Base-by-base conservation (phyloP, 2,797 vertebrate genomes). In the Florisuga fusca region DNA sequence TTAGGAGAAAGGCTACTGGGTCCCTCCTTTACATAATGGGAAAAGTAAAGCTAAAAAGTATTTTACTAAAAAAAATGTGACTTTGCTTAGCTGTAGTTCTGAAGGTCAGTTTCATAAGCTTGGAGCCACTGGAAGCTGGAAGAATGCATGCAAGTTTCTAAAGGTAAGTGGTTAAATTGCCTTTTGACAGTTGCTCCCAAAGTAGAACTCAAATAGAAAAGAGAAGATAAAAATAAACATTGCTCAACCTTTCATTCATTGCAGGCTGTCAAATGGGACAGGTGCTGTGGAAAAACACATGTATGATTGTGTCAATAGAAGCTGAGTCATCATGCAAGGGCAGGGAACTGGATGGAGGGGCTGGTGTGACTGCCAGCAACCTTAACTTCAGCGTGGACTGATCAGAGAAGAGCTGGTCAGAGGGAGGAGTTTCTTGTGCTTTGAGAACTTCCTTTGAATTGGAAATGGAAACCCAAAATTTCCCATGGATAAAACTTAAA, bases 161-260 rank as follows among this genome's bases (percentile, higher is more conserved):
- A 46, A 89, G 83, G 62, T 59, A 69, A 84, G n/a, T 19, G 27
- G 64, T 69, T 90, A 93, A 89, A 62, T 71, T 63, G 8, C 38
- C 57, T 82, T 84, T 78, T 87, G 71, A 76, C 55, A 87, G 71
- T 75, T 84, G 72, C 51, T 62, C 82, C 27, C 74, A 74, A 89
- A 93, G 58, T 45, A 78, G 46, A 85, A 29, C 62, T 91, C 79
- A 77, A 87, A 83, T n/a, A 80, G 55, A 94, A 92, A 87, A 89
- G 55, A 94, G 91, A 89, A 87, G 91, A 89, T 91, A 94, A 94
- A 96, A 96, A 96, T 92, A 95, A 93, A 77, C 50, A 80, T 67
- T 57, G 64, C 41, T 92, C 85, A 91, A 82, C 51, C 64, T 88
- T 92, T 81, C 58, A 45, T 81, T 93, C 83, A 86, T 69, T 78